Evolutionary conservation across 2,797 vertebrate species (phyloP).

Genomic region (Xenentodon cancila): DNA sequence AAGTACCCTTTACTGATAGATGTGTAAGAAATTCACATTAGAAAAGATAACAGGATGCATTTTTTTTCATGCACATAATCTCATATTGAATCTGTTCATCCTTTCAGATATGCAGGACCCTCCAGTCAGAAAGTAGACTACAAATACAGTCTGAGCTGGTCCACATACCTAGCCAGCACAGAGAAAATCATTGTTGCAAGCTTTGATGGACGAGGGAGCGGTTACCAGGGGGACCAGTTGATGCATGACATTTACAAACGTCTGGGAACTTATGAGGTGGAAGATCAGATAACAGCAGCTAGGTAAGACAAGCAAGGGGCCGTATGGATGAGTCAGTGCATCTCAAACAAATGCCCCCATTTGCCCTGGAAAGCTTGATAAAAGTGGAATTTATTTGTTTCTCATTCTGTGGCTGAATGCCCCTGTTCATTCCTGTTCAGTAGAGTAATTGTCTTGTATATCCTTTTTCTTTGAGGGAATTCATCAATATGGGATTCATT

Average conservation of each 20-base stretch:
- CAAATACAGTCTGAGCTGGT: slow-evolving; percentile 86
- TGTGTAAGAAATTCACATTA: slow-evolving; percentile 86
- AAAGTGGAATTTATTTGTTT: slow-evolving; percentile 37
- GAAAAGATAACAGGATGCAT: no score
- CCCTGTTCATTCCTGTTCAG: no score
- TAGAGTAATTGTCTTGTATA: slow-evolving; percentile 24
- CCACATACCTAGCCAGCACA: slow-evolving; percentile 93
- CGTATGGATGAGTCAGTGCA: slow-evolving; percentile 29
- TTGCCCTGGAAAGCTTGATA: slow-evolving; percentile 5
- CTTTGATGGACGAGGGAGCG: slow-evolving; percentile 96
- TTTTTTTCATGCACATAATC: not conserved
- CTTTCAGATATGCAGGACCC: slow-evolving; percentile 91
- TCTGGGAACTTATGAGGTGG: slow-evolving; percentile 94
- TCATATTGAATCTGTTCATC: not conserved
- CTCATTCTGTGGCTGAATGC: slow-evolving; percentile 2
- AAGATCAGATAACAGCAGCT: slow-evolving; percentile 94
- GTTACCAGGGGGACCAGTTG: slow-evolving; percentile 93
- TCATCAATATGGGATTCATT: slow-evolving; percentile 89
- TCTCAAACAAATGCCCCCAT: slow-evolving; percentile 39
- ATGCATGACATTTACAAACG: slow-evolving; percentile 92
- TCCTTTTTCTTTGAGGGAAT: slow-evolving; percentile 80
- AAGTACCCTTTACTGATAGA: slow-evolving; percentile 96
- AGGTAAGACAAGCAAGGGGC: slow-evolving; percentile 77
- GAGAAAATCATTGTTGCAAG: slow-evolving; percentile 95
- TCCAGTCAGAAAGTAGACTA: slow-evolving; percentile 92